These are phyloP conservation scores for Zeugodacus cucurbitae DNA, from an alignment of 1,140 invertebrate genomes.

Conservation along the genomic window DNA sequence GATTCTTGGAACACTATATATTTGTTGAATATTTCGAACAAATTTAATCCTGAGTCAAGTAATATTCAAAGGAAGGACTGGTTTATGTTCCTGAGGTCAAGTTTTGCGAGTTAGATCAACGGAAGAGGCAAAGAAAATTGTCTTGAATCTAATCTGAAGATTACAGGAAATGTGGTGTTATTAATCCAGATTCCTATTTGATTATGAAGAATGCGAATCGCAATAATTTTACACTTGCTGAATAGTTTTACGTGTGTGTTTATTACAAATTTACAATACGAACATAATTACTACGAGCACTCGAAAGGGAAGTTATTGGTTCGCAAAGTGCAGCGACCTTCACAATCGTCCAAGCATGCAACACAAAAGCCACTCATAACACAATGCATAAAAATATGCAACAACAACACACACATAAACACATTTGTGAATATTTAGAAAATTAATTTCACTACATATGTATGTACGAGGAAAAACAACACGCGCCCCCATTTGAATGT, in stretches of 20 bases:
- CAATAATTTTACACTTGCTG: neutral
- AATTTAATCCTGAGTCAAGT: too few species aligned
- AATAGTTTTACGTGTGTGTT: neutral
- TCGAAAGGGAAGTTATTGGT: neutral
- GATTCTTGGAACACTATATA: too few species aligned
- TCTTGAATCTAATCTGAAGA: too few species aligned
- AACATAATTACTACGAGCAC: neutral
- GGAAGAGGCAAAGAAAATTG: too few species aligned
- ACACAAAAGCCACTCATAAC: neutral
- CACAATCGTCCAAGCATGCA: neutral
- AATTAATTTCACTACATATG: neutral
- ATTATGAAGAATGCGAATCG: neutral
- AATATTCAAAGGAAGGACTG: too few species aligned
- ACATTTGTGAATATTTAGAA: neutral
- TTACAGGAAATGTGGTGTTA: too few species aligned
- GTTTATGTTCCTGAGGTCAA: too few species aligned
- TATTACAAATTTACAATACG: neutral
- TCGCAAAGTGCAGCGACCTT: conserved; percentile 11
- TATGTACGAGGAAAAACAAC: neutral
- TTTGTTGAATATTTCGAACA: too few species aligned
- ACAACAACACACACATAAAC: neutral
- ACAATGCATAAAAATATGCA: neutral
- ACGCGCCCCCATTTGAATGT: neutral
- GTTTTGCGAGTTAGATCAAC: too few species aligned
- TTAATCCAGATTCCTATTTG: too few species aligned